phyloP scores from a whole-genome alignment of 2,888 invertebrate genomes.

The Desoria tigrina region DNA sequence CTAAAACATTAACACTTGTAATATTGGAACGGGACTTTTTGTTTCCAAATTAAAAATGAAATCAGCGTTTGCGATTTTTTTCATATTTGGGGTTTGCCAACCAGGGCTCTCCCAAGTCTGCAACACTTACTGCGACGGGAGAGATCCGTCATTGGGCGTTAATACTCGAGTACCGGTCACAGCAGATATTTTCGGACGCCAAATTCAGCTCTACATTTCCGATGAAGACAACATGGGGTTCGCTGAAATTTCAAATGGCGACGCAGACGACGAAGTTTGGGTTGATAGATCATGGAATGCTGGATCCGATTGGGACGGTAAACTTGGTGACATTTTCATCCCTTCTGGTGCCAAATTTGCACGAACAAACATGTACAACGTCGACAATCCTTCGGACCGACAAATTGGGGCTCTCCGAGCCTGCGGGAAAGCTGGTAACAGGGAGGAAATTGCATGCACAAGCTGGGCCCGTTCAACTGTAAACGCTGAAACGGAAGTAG shows the following conservation, averaged over 20 bases:
- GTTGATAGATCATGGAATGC: conserved; percentile 47
- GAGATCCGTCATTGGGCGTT: conserved; percentile 29
- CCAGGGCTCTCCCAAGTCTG: conserved; percentile 31
- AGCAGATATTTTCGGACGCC: conserved; percentile 33
- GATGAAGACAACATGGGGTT: conserved; percentile 48
- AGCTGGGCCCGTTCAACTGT: conserved; percentile 43
- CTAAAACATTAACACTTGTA: too few species aligned
- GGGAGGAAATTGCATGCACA: conserved; percentile 43
- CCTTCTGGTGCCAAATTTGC: conserved; percentile 26
- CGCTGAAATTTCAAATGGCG: conserved; percentile 39
- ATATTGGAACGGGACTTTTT: too few species aligned
- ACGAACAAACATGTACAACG: conserved; percentile 41
- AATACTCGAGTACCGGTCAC: conserved; percentile 30
- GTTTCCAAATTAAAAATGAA: too few species aligned
- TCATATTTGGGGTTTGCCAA: too few species aligned
- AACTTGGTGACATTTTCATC: conserved; percentile 36
- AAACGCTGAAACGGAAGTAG: conserved; percentile 32
- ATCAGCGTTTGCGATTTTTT: too few species aligned
- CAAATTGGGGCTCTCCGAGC: conserved; percentile 46
- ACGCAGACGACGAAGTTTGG: conserved; percentile 45
- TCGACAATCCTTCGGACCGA: conserved; percentile 35
- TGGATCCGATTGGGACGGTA: conserved; percentile 37
- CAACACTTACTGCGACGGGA: conserved; percentile 49
- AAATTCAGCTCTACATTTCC: conserved; percentile 38
- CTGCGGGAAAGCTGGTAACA: conserved; percentile 42